Conservation (phyloP, 1,140 invertebrate genomes). For the Macrocentrus cingulum region DNA sequence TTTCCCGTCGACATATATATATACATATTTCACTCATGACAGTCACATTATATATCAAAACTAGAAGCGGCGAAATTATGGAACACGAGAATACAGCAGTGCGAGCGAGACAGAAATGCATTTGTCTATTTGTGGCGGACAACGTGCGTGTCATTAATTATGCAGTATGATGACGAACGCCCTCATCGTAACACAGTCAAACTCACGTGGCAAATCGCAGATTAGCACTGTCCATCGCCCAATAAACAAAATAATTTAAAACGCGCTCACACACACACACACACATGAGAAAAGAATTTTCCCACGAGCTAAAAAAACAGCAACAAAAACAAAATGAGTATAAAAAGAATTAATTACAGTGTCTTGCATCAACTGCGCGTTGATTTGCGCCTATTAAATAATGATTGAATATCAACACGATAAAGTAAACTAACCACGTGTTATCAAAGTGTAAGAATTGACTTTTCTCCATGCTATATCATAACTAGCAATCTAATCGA, state of each 20-base stretch:
- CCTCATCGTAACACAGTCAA: neutral
- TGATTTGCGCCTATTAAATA: no score
- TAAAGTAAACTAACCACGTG: no score
- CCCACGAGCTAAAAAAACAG: no score
- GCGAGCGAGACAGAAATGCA: neutral
- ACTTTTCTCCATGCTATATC: no score
- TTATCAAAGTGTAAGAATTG: no score
- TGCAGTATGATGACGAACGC: constrained; percentile 4
- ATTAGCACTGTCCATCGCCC: neutral
- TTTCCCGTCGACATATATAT: neutral
- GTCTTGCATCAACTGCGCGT: no score
- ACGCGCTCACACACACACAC: no score
- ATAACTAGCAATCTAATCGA: neutral
- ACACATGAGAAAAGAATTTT: no score
- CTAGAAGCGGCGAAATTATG: neutral
- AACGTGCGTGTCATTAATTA: neutral
- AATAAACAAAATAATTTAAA: no score
- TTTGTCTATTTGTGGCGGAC: constrained; percentile 2
- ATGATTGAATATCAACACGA: no score
- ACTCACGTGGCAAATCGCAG: neutral
- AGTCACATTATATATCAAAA: constrained; percentile 4
- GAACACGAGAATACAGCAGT: neutral
- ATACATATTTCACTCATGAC: constrained; percentile 3
- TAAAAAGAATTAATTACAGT: no score
- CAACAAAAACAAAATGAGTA: no score